A percentile compares a stretch with the other conserved stretches of the same genome.
Evolutionary conservation across 2,888 invertebrate genomes (phyloP).

Genomic region (Embidobia sp.): DNA sequence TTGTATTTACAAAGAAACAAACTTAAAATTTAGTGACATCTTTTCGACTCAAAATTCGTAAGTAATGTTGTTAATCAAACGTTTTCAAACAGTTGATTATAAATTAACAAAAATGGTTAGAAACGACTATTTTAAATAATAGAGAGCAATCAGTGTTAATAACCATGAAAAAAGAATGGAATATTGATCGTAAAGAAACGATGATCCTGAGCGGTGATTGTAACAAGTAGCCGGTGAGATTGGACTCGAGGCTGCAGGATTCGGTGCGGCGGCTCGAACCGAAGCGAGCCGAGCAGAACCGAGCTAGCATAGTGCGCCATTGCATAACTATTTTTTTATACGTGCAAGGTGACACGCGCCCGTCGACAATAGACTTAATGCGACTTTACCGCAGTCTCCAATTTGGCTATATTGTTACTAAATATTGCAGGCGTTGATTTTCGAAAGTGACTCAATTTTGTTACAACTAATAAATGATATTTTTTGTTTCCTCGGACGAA

Average conservation of each 20-base stretch:
- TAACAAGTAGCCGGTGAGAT: slow-evolving; percentile 38
- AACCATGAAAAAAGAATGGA: slow-evolving; percentile 26
- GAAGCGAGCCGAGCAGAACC: slow-evolving; percentile 40
- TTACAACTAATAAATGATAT: neutral
- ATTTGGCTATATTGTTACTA: slow-evolving; percentile 32
- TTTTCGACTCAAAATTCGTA: too few relatives aligned
- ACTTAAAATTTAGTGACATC: too few relatives aligned
- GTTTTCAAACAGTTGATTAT: too few relatives aligned
- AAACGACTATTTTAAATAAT: too few relatives aligned
- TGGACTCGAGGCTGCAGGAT: slow-evolving; percentile 44
- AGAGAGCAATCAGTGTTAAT: slow-evolving; percentile 9
- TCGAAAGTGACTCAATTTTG: neutral
- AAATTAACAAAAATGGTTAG: too few relatives aligned
- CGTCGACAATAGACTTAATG: slow-evolving; percentile 46
- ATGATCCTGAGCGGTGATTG: slow-evolving; percentile 28
- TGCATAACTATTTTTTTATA: slow-evolving; percentile 57
- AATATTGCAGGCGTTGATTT: neutral
- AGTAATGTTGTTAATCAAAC: too few relatives aligned
- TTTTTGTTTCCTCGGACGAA: too few relatives aligned
- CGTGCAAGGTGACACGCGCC: slow-evolving; percentile 51
- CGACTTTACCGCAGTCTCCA: slow-evolving; percentile 41
- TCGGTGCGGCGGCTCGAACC: slow-evolving; percentile 38
- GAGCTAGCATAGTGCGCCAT: slow-evolving; percentile 42
- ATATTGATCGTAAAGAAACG: slow-evolving; percentile 37
- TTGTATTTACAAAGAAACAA: too few relatives aligned